Conservation (phyloP, 1,140 invertebrate species). For the Habropoda laboriosa region DNA sequence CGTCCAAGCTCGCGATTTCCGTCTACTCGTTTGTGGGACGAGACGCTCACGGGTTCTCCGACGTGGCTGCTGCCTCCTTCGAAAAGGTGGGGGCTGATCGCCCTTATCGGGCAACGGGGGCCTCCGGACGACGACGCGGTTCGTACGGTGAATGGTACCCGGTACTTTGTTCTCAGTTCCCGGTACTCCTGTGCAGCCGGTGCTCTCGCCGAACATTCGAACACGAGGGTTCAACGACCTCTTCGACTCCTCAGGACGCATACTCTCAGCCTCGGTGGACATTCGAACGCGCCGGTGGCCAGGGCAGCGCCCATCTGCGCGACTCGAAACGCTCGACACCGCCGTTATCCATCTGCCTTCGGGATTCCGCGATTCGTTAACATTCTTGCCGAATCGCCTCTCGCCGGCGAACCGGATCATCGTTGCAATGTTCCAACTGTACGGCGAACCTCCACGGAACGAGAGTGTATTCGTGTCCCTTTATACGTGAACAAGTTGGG, state of each 20-base stretch:
- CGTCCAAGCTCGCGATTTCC: constrained; percentile 50
- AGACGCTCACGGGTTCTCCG: constrained; percentile 41
- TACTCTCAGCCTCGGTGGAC: not conserved
- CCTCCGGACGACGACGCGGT: constrained; percentile 40
- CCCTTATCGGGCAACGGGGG: constrained; percentile 48
- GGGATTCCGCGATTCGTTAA: constrained; percentile 70
- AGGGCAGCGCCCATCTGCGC: constrained; percentile 49
- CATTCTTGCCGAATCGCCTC: constrained; percentile 64
- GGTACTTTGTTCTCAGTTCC: constrained; percentile 65
- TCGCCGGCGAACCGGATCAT: not conserved
- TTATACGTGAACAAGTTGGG: no score
- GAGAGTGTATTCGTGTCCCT: not conserved
- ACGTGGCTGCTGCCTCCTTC: no score
- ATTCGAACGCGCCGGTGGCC: constrained; percentile 41
- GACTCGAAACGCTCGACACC: constrained; percentile 45
- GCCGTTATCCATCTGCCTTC: constrained; percentile 63
- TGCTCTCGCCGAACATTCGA: constrained; percentile 49
- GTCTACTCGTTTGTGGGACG: constrained; percentile 57
- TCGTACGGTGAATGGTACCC: constrained; percentile 52
- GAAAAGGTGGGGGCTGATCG: constrained; percentile 28
- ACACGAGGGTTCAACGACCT: constrained; percentile 62
- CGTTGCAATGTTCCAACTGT: not conserved
- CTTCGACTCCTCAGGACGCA: constrained; percentile 2
- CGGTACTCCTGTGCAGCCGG: constrained; percentile 48
- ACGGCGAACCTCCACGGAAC: not conserved